Percentiles rank a stretch among this genome's conserved stretches.
Conservation (phyloP, 2,888 invertebrate species). For the Apamea monoglypha region DNA sequence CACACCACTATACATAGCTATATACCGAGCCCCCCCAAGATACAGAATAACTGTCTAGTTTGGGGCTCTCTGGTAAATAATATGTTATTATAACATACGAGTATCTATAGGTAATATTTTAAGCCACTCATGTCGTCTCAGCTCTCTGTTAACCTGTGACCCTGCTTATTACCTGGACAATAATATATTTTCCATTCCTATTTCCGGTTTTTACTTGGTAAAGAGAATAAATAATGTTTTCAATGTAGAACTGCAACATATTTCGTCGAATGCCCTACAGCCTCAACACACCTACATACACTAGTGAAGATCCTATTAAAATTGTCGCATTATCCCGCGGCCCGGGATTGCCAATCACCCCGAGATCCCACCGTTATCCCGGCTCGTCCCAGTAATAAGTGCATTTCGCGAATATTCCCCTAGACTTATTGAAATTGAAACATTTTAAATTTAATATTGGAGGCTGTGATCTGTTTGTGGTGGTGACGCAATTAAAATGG, state of each 20-base stretch:
- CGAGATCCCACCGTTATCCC: slow-evolving; percentile 81
- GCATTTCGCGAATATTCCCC: slow-evolving; percentile 73
- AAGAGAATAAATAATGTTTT: neutral
- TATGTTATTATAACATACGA: too few relatives aligned
- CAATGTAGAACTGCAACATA: neutral
- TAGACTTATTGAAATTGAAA: slow-evolving; percentile 63
- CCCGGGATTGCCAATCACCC: slow-evolving; percentile 84
- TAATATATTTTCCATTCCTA: too few relatives aligned
- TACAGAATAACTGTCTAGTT: too few relatives aligned
- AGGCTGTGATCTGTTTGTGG: slow-evolving; percentile 39
- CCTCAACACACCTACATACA: slow-evolving; percentile 56
- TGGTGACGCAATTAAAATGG: slow-evolving; percentile 35
- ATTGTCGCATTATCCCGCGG: slow-evolving; percentile 79
- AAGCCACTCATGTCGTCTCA: too few relatives aligned
- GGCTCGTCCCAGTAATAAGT: slow-evolving; percentile 72
- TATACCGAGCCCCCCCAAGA: too few relatives aligned
- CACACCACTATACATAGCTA: too few relatives aligned
- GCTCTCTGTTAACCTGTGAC: too few relatives aligned
- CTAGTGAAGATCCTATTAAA: slow-evolving; percentile 73
- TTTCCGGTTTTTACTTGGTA: neutral
- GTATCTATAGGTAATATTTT: too few relatives aligned
- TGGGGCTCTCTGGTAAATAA: too few relatives aligned
- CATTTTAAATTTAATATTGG: slow-evolving; percentile 57
- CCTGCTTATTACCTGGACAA: too few relatives aligned
- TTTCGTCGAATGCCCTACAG: neutral